Base-by-base conservation (phyloP, 2,113 vertebrate species). In the Hipposideros armiger region DNA sequence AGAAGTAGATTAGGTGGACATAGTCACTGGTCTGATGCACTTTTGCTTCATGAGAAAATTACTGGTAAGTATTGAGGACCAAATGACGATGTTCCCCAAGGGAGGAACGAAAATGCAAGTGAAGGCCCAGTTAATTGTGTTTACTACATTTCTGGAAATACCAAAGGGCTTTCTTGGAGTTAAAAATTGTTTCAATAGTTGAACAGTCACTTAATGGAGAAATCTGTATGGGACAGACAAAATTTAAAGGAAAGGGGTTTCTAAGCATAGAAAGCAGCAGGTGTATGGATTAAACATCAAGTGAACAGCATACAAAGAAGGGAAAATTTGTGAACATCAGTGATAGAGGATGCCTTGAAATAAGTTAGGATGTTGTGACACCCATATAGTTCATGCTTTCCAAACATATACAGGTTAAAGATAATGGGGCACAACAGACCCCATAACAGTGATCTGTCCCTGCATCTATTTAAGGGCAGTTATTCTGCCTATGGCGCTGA, bases 201-300 rank as follows among this genome's bases (percentile, higher is more conserved):
- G 45, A 96, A 77, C 22, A 82, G 36, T 72, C 32, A 67, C 56
- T 90, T 93, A 72, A 90, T 76, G 74, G 87, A 95, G 52, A 96
- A 90, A 67, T 81, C 47, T 64, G 56, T 89, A 26, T 82, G 20
- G 14, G 42, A 69, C 28, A 94, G 42, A 82, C 67, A 20, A 87
- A 94, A 69, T 92, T 72, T 62, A 90, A 91, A 91, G 42, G 13
- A 84, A 90, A 94, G 90, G 6, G 14, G 4, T 80, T 81, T 70
- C 14, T 11, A 74, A 82, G 22, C 52, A 73, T 78, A 81, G 13
- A 73, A 88, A 93, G 62, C 42, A 88, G 66, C 77, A 83, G 67
- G 72, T 73, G 0, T 87, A 84, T 95, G 50, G 84, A 95, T 94
- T 96, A 95, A 95, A 88, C 54, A 94, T 87, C 70, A 96, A 94